phyloP scores from a whole-genome alignment of 2,113 vertebrate genomes.

The Halcyon malimbica region DNA sequence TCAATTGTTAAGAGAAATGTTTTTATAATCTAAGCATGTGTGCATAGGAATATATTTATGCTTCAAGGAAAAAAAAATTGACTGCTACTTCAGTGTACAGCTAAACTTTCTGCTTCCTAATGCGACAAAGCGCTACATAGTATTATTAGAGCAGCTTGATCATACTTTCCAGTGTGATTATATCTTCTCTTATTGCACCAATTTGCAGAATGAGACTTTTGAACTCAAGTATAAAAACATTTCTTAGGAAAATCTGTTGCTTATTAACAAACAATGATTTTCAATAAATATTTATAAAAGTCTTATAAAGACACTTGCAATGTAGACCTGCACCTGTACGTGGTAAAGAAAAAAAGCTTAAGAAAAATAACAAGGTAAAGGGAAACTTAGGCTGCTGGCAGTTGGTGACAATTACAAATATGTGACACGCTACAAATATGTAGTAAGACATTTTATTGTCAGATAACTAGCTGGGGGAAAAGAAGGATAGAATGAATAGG shows the following conservation, averaged over 20 bases:
- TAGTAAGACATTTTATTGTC: not conserved
- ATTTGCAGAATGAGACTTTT: not conserved
- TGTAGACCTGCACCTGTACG: accelerated
- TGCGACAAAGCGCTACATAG: not conserved
- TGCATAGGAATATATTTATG: not conserved
- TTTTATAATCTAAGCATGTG: not conserved
- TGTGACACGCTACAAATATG: not conserved
- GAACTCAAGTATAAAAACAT: not conserved
- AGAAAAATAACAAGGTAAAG: not conserved
- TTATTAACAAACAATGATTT: not conserved
- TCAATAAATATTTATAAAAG: not conserved
- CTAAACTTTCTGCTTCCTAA: not conserved
- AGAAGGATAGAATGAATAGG: not conserved
- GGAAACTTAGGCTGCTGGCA: not conserved
- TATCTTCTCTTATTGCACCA: not conserved
- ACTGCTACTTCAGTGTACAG: not conserved
- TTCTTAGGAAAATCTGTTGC: not conserved
- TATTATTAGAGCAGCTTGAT: not conserved
- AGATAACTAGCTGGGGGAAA: not conserved
- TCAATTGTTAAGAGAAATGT: not conserved
- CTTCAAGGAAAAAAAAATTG: not conserved
- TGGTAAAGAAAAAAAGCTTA: not conserved
- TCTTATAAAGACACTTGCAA: not conserved
- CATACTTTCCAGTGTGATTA: not conserved
- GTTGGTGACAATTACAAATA: not conserved